Evolutionary conservation across 2,113 vertebrate species (phyloP).

Genomic region (Ranitomeya imitator): DNA sequence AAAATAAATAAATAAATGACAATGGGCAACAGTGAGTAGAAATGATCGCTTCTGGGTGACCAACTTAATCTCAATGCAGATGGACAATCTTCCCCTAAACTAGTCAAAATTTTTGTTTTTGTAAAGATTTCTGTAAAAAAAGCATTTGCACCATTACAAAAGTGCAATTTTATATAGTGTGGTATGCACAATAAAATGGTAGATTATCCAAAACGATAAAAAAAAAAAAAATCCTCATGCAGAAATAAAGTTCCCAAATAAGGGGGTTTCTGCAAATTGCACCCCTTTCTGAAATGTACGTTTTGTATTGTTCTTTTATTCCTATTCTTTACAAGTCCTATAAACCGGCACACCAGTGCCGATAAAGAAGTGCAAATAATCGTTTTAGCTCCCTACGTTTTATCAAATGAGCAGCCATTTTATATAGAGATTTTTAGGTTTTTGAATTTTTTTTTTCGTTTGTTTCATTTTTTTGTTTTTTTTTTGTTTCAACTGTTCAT

Average conservation of each 20-base stretch:
- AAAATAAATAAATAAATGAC: slow-evolving; percentile 43
- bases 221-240: slow-evolving; percentile 77
- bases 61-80: background rate
- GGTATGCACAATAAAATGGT: slow-evolving; percentile 82
- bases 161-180: slow-evolving; percentile 73
- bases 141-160: slow-evolving; percentile 86
- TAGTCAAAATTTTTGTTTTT: slow-evolving; percentile 66
- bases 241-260: slow-evolving; percentile 65
- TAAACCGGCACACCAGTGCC: slow-evolving; percentile 72
- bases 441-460: background rate
- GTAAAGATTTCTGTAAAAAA: slow-evolving; percentile 77
- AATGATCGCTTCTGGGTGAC: background rate
- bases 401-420: slow-evolving; percentile 73
- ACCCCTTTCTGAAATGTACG: slow-evolving; percentile 46
- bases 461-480: slow-evolving; percentile 46
- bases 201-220: slow-evolving; percentile 74
- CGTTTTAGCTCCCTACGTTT: slow-evolving; percentile 53
- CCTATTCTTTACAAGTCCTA: slow-evolving; percentile 73
- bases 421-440: slow-evolving; percentile 58
- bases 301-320: slow-evolving; percentile 65
- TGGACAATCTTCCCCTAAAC: slow-evolving; percentile 67
- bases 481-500: slow-evolving; percentile 74
- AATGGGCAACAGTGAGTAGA: background rate
- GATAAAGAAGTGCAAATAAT: slow-evolving; percentile 61
- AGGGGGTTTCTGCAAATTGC: slow-evolving; percentile 67